Evolutionary conservation across 2,888 invertebrate genomes (phyloP), one percentile per base, ranked within the genome.

Genomic region (Slavum lentiscoides): DNA sequence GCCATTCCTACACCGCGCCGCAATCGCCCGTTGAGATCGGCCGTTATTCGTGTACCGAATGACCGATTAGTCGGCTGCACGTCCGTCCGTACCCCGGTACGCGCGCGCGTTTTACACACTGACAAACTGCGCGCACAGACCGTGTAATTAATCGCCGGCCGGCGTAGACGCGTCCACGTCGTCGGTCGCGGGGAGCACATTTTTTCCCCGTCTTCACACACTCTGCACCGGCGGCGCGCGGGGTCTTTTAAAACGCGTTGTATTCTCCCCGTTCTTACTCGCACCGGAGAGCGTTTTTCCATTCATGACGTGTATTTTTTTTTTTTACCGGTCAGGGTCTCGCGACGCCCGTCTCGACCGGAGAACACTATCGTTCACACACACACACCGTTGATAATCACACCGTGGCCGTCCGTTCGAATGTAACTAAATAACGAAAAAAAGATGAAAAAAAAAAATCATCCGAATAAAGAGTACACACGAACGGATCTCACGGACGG

Each of bases 281-380:
- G n/a, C n/a, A n/a, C n/a, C n/a, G n/a, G n/a, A n/a, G n/a, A n/a
- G n/a, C 30, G 30, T 30, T 74, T 55, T 39, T n/a, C 64, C 64
- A 74, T 74, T 74, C 74, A 74, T 39, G 77, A 69, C 77, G 69
- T 59, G 76, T 76, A 68, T 76, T 76, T n/a, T n/a, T n/a, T n/a
- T n/a, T n/a, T n/a, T n/a, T 76, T 76, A 76, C 76, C 30, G 76
- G 76, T 76, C 76, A 61, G 76, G 76, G 76, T 61, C 59, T 68
- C 64, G 11, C 70, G 70, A 6, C 37, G 68, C 21, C 30, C 19
- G n/a, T 19, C 62, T 23, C 62, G 73, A 13, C 59, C 58, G 8
- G 21, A 30, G 30, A 30, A 30, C 30, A 30, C 30, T 30, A 30
- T 30, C 30, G 30, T 30, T 30, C 30, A 2, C 43, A 11, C 43